A percentile compares a stretch with the other conserved stretches of the same genome.
phyloP scores from a whole-genome alignment of 2,888 invertebrate species.

The Cheilosia soror region DNA sequence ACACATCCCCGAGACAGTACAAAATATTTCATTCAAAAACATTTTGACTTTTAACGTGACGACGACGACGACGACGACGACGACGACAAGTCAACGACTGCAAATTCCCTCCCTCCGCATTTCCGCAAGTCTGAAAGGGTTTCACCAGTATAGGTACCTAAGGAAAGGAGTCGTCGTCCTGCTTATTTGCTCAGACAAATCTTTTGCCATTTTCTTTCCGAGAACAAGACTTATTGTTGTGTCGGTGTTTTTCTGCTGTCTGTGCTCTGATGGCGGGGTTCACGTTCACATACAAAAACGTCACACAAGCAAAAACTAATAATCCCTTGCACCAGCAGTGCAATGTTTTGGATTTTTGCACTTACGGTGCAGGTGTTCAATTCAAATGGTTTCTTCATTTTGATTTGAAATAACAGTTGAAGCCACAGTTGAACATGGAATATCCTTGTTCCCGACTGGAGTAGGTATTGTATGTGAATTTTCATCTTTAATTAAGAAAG shows the following conservation, averaged over 20 bases:
- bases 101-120: not conserved
- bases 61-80: conserved; percentile 9
- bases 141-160: not conserved
- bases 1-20: conserved; percentile 32
- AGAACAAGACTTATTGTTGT: conserved; percentile 42
- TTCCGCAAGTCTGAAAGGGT: conserved; percentile 14
- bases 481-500: not conserved
- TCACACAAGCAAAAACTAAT: conserved; percentile 46
- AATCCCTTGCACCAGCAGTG: conserved; percentile 42
- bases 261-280: not conserved
- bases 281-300: conserved; percentile 14
- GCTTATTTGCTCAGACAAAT: conserved; percentile 19
- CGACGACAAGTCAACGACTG: conserved; percentile 5
- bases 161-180: not conserved
- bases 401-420: conserved; percentile 29
- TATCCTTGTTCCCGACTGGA: not conserved
- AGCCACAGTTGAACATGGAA: not conserved
- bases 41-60: conserved; percentile 44
- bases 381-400: conserved; percentile 42
- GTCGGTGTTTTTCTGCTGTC: conserved; percentile 15
- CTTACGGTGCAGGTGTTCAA: conserved; percentile 51
- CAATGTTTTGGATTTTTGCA: not conserved
- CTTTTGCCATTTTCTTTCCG: conserved; percentile 29
- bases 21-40: conserved; percentile 41
- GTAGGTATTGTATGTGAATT: conserved; percentile 5